Evolutionary conservation across 2,797 vertebrate genomes (phyloP), one percentile per base, ranked within the genome.

Genomic region (Cheirogaleus major): DNA sequence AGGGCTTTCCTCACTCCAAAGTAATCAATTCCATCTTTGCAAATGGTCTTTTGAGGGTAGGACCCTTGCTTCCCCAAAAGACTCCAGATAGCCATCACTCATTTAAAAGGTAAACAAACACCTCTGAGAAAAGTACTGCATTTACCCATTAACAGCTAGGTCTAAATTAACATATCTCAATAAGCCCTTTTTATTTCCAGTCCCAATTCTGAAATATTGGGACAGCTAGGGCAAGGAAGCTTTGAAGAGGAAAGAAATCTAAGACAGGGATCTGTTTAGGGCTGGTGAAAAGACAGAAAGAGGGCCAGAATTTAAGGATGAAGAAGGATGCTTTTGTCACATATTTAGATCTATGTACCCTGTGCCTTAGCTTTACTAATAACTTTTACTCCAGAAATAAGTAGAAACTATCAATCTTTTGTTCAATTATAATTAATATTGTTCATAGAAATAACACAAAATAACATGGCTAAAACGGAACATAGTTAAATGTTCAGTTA

Each of bases 81-180:
- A 45, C 23, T 76, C n/a, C 73, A 45, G 75, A 87, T 0, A 43
- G 20, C 10, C 14, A 38, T 9, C 18, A 59, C 15, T 73, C n/a
- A 91, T 93, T 78, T 89, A 82, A 80, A 89, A 89, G 75, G 75
- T 50, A 73, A 80, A 65, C 35, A 73, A 80, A 65, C 35, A 59
- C 4, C 15, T 72, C 32, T 82, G 70, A 84, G 45, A 87, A 96
- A 94, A 63, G 13, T 17, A 57, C 72, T n/a, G 52, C 78, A 38
- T 86, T 72, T 41, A 90, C 27, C 32, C 43, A 59, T 78, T 89
- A 82, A 69, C 22, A 52, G 10, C 14, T 27, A 52, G 27, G 17
- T 65, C 61, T 91, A 79, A 82, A 94, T 89, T 45, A 94, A 93
- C 45, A 30, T 93, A 7, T 55, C 7, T 13, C 55, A 67, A 12